Base-by-base conservation (phyloP, 2,888 invertebrate species). In the Lordiphosa fenestrarum region DNA sequence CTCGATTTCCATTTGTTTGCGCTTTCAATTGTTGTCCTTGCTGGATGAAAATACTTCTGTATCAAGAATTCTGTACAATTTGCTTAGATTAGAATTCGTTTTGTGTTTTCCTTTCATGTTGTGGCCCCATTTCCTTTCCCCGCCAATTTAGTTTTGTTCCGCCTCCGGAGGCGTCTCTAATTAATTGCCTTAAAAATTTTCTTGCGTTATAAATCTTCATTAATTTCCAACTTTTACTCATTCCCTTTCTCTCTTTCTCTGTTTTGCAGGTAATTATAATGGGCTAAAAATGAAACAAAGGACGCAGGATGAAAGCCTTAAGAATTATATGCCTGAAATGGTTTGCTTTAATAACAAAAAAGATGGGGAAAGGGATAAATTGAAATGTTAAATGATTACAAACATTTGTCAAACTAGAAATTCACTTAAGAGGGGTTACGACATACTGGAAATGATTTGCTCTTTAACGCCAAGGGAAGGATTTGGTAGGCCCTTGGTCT, bases 181-280 rank as follows among this genome's bases (percentile, higher is more conserved):
- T 74, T 81, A 77, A 77, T 74, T 73, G 58, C 41, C 61, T 40
- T 50, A 77, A 67, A 70, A 53, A 53, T 52, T 61, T 25, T 67
- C 60, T 53, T 35, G 41, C 52, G 53, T 71, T 74, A 69, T 66
- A 54, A 65, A 82, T 82, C 75, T 75, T 71, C 63, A 78, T 82
- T 82, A 75, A 74, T 59, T 59, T 51, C 39, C 63, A 75, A 77
- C 69, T 65, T 59, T 63, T 71, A 52, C 19, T 19, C 12, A 40
- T 5, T 41, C 37, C 63, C 47, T 53, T 37, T 3, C 19, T 9
- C 7, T 23, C 1, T n/a, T 37, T 38, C 37, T 66, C 42, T 60
- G 46, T 67, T 78, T 67, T 78, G 4, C 71, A 69, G 62, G 67
- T 68, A 73, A 71, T 54, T 76, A 67, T 66, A 36, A 50, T 46